A percentile compares a stretch with the other conserved stretches of the same genome.
These are phyloP conservation scores for Furcula furcula DNA, from an alignment of 2,888 invertebrate genomes.

Conservation along the genomic window DNA sequence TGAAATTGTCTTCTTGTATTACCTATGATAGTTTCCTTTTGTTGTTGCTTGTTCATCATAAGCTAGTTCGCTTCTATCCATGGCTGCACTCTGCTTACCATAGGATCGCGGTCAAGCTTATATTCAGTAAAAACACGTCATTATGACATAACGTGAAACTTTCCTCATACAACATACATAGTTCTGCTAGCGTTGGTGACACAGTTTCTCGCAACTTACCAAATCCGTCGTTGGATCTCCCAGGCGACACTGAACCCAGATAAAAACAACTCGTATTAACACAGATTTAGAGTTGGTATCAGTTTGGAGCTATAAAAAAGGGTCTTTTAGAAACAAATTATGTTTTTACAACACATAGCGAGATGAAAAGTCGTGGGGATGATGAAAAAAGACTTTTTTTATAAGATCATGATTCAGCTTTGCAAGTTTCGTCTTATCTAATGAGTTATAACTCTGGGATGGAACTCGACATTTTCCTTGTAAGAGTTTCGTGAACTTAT, in stretches of 20 bases:
- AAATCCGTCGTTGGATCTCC: neutral
- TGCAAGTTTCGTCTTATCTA: conserved; percentile 35
- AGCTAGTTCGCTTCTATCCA: neutral
- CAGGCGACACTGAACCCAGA: neutral
- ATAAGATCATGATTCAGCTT: conserved; percentile 24
- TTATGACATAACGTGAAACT: neutral
- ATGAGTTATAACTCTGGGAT: conserved; percentile 41
- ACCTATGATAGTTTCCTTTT: neutral
- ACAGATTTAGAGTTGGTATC: conserved; percentile 13
- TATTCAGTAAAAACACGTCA: neutral
- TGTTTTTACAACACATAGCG: conserved; percentile 41
- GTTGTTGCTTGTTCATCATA: too few relatives aligned
- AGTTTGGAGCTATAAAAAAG: conserved; percentile 14
- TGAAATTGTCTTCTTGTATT: neutral
- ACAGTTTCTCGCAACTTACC: neutral
- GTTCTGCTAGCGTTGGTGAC: neutral
- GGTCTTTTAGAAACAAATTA: conserved; percentile 40
- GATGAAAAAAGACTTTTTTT: conserved; percentile 21
- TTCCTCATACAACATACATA: neutral
- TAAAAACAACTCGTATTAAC: neutral
- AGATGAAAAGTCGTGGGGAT: conserved; percentile 35
- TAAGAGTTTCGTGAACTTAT: neutral
- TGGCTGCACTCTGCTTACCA: too few relatives aligned
- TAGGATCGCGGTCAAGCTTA: too few relatives aligned
- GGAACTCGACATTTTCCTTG: conserved; percentile 18